These are phyloP conservation scores for Acanthacorydalis orientalis DNA, from an alignment of 2,888 invertebrate species.

Conservation along the genomic window DNA sequence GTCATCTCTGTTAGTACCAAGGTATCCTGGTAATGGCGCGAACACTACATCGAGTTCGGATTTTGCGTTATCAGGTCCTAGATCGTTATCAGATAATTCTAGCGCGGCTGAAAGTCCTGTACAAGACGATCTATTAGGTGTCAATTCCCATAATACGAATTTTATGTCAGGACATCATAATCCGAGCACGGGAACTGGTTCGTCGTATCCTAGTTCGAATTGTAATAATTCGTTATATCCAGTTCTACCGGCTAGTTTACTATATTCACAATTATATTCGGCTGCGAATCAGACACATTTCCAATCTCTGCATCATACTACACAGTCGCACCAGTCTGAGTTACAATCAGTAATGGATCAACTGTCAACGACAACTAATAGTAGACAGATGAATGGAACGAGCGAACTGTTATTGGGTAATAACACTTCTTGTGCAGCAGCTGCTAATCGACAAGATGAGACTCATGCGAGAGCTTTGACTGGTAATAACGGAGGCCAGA, in stretches of 20 bases:
- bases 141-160: constrained; percentile 32
- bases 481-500: constrained; percentile 25
- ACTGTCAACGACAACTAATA: constrained; percentile 43
- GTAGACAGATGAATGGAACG: constrained; percentile 24
- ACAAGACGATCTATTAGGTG: constrained; percentile 48
- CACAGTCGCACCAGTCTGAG: constrained; percentile 42
- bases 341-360: constrained; percentile 63
- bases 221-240: constrained; percentile 61
- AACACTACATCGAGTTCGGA: constrained; percentile 35
- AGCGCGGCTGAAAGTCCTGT: constrained; percentile 72
- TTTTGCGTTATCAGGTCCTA: constrained; percentile 50
- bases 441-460: constrained; percentile 38
- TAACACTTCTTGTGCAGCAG: constrained; percentile 38
- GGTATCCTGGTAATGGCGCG: constrained; percentile 38
- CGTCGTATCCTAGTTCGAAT: constrained; percentile 38
- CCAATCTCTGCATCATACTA: constrained; percentile 47
- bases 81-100: constrained; percentile 66
- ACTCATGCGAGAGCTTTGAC: constrained; percentile 27
- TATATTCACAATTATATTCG: constrained; percentile 71
- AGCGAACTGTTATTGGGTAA: constrained; percentile 36
- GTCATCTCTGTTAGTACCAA: constrained; percentile 43
- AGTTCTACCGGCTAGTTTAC: constrained; percentile 61
- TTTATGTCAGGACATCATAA: constrained; percentile 33
- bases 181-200: constrained; percentile 19
- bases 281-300: constrained; percentile 61